Evolutionary conservation across 1,140 invertebrate genomes (phyloP), one percentile per base, ranked within the genome.

Genomic region (Sminthurides bifidus): DNA sequence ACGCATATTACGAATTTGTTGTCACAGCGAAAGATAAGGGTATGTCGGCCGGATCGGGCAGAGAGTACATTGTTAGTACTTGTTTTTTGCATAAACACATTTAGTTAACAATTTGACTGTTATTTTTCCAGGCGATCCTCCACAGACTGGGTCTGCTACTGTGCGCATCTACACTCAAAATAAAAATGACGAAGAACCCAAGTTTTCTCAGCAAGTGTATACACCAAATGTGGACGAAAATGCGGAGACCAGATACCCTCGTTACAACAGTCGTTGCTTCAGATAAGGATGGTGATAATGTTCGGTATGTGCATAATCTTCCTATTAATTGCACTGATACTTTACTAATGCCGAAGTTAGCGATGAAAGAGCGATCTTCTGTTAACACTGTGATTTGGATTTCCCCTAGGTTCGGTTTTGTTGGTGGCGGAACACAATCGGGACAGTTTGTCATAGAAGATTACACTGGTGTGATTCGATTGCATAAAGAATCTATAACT

Each of bases 171-270:
- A 93, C 68, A 94, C 91, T 3, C 92, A 93, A 68, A 94, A 93
- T 67, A 92, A 92, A 73, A 94, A 94, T 71, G 91, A 94, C 67
- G 91, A 93, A 73, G 87, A 92, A 69, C 91, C 91, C 0, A 93
- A 92, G 71, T 94, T 93, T 70, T 92, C 88, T 1, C 91, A 94
- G 64, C 88, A 92, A 75, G 91, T 94, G 0, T 94, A 94, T 68
- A 93, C 90, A 1, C 90, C 91, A 0, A 94, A 93, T 72, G 89
- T 93, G 1, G 90, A 94, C 70, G 91, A 93, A 72, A 94, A 93
- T 71, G 90, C 90, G 14, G 90, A n/a, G 90, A 2, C 86, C 89
- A 0, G 92, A 91, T 66, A 93, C 91, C 2, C 73, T 94, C 8
- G 91, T 93, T 0, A 93, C 90, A 8, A 94, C 90, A 14, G 91